Base-by-base conservation (phyloP, 2,113 vertebrate genomes). In the Pseudolaguvia tuberculata region DNA sequence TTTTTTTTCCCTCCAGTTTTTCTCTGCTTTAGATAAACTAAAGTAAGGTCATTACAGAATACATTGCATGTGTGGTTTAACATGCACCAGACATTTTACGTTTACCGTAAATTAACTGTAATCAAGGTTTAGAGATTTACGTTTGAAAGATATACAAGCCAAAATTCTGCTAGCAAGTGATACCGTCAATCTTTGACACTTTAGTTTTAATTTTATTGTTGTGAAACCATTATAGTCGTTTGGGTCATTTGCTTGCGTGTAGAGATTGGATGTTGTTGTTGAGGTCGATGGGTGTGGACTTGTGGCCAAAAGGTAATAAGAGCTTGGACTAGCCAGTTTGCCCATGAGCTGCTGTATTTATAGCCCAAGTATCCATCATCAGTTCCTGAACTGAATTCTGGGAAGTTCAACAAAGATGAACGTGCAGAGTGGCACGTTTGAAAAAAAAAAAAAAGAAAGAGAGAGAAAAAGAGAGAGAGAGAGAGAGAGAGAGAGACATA, bases 271-370 rank as follows among this genome's bases (percentile, higher is more conserved):
- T 21, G 45, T 27, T 70, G 29, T 79, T 76, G 79, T 79, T 76
- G 58, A 18, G 51, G 78, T 72, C 81, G 70, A 77, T 87, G 88
- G 87, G 87, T 88, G 89, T 89, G 88, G 87, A 86, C 82, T 58
- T 87, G 90, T 86, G 88, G 90, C 80, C 84, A 68, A 80, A 83
- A 84, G 78, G 86, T 89, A 81, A 84, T 81, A 78, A 83, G 56
- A 45, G 73, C 73, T 71, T 81, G 75, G 75, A 57, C 71, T 20
- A 70, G 65, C 79, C 75, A 80, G 72, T 50, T 58, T 72, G 79
- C 47, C 68, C 79, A 82, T 81, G 74, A 84, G 65, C 80, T 56
- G 76, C 67, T 78, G 80, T 87, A 81, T 73, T 80, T 85, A 87
- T 86, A 88, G 81, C 80, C 63, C 23, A 78, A 81, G 61, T 53